Evolutionary conservation across 2,113 vertebrate species (phyloP), one percentile per base, ranked within the genome.

Genomic region (Damaliscus lunatus): DNA sequence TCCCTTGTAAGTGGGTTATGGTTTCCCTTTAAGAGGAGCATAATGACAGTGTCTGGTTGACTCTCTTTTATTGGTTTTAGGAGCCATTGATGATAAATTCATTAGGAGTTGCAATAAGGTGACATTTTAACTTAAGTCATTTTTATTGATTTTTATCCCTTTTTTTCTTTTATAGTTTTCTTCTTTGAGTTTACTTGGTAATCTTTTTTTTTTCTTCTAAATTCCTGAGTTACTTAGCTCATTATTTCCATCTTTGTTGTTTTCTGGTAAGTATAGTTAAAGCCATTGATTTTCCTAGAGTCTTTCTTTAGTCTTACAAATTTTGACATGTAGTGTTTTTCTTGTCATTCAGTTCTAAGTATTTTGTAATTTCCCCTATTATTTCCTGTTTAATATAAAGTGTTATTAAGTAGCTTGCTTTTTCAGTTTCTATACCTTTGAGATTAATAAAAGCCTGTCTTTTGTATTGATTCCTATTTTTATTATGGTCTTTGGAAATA

Each of bases 381-480:
- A 91, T 94, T 97, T 96, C 52, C 95, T 97, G 14, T 91, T 97
- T 95, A 96, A 95, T 46, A 83, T 21, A 92, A 71, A 93, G 43
- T 94, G 53, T 90, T 90, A 95, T 94, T 97, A 97, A 95, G 59
- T 92, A 94, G 77, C 25, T 95, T 94, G 21, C 31, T 78, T 93
- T 89, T 96, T 96, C 25, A 62, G 74, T 96, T 96, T 95, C 64
- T 95, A 52, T 95, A 81, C 50, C 50, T 95, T 81, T 77, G 53
- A 31, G 50, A 90, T 92, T 53, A 97, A 97, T 92, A 94, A 97
- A 91, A 95, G 55, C 96, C 62, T 92, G 46, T 90, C 55, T 95
- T 95, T 97, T 94, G 90, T 91, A 96, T n/a, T 53, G 86, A 96
- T 85, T 98, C n/a, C 53, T 96, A 60, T 97, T 97, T 97, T 98